Evolutionary conservation across 1,140 invertebrate species (phyloP).

Genomic region (Dicyema japonicum): DNA sequence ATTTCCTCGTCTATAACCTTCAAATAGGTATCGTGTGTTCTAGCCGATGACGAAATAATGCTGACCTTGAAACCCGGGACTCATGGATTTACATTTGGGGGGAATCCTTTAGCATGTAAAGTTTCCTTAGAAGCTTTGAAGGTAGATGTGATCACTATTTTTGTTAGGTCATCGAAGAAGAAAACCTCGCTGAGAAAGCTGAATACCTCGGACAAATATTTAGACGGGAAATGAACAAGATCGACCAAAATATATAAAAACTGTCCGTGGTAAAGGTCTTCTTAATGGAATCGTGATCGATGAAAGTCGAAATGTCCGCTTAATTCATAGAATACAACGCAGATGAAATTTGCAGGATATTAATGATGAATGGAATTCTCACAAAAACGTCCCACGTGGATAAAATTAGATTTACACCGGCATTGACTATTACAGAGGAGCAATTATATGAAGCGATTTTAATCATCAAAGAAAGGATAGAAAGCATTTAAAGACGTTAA

Average conservation of each 20-base stretch:
- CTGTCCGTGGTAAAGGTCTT: constrained; percentile 58
- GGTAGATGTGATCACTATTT: too few relatives aligned
- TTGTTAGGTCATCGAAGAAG: constrained; percentile 50
- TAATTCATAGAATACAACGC: constrained; percentile 51
- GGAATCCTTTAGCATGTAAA: constrained; percentile 64
- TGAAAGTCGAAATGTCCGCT: too few relatives aligned
- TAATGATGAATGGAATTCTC: constrained; percentile 54
- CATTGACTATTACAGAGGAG: constrained; percentile 46
- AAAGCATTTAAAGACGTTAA: too few relatives aligned
- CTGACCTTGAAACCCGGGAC: constrained; percentile 58
- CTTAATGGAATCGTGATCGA: constrained; percentile 77
- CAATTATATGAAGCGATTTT: too few relatives aligned
- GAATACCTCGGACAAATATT: constrained; percentile 43
- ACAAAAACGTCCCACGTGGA: constrained; percentile 80
- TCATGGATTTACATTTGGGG: constrained; percentile 90
- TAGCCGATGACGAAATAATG: constrained; percentile 55
- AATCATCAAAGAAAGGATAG: too few relatives aligned
- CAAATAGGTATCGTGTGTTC: constrained; percentile 45
- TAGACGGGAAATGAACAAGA: constrained; percentile 31
- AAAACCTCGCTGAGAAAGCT: constrained; percentile 56
- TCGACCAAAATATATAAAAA: constrained; percentile 33
- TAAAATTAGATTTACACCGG: constrained; percentile 69
- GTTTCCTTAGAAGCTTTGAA: constrained; percentile 29
- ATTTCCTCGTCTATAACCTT: too few relatives aligned
- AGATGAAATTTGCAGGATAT: constrained; percentile 50